These are phyloP conservation scores for Reinhardtius hippoglossoides DNA, from an alignment of 2,113 vertebrate genomes.

Conservation along the genomic window DNA sequence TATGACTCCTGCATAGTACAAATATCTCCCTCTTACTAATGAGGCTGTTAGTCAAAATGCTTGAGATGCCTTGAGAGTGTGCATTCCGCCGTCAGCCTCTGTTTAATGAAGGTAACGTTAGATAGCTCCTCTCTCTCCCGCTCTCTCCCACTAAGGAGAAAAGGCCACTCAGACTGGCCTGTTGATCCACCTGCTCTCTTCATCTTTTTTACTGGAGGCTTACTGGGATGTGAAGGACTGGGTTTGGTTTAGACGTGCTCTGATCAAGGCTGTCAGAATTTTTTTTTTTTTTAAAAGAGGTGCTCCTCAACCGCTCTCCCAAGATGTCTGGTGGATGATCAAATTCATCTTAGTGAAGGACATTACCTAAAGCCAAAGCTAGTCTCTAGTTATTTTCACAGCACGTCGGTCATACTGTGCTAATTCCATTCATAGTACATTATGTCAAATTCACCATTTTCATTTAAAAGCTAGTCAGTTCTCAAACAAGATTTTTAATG, in stretches of 20 bases:
- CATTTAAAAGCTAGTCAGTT: background rate
- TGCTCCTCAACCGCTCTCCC: background rate
- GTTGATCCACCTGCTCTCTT: conserved; percentile 33
- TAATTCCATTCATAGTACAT: background rate
- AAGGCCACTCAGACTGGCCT: conserved; percentile 41
- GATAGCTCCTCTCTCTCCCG: conserved; percentile 8
- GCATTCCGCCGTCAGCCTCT: conserved; percentile 58
- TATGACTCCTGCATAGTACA: background rate
- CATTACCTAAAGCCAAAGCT: background rate
- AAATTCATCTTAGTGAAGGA: background rate
- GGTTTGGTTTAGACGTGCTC: conserved; percentile 17
- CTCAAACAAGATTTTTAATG: too few species aligned
- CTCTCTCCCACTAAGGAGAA: conserved; percentile 51
- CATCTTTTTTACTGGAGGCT: conserved; percentile 20
- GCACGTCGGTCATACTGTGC: background rate
- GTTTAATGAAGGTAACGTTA: conserved; percentile 64
- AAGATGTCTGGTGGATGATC: background rate
- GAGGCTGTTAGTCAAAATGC: conserved; percentile 41
- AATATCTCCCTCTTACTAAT: conserved; percentile 40
- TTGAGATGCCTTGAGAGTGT: conserved; percentile 49
- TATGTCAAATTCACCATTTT: background rate
- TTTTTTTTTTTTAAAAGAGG: background rate
- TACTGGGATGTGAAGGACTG: conserved; percentile 1
- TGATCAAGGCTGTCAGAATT: conserved; percentile 26
- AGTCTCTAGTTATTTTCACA: background rate